Percentiles rank a stretch among this genome's conserved stretches.
phyloP scores from a whole-genome alignment of 2,113 vertebrate species.

The Pseudorhombus dupliciocellatus region DNA sequence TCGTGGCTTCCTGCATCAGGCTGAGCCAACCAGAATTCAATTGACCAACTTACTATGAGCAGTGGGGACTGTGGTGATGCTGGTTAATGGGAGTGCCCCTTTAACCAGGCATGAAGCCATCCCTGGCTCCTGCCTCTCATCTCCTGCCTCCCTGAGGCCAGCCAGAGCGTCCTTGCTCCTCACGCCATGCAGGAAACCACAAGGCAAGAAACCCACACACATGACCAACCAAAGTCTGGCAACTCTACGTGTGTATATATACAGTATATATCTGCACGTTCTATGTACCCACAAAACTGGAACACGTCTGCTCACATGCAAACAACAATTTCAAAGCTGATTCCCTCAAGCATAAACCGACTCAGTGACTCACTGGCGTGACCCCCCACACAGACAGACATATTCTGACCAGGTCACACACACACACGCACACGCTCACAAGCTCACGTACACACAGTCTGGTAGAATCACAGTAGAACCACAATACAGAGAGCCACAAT shows the following conservation, averaged over 20 bases:
- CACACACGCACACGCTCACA: conserved; percentile 11
- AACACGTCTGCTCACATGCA: background rate
- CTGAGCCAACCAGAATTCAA: background rate
- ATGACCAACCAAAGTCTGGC: background rate
- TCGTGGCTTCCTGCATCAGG: background rate
- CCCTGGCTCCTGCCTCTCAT: background rate
- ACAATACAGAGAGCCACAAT: conserved; percentile 33
- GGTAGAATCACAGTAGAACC: conserved; percentile 25
- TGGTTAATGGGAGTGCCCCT: background rate
- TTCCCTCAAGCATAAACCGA: conserved; percentile 3
- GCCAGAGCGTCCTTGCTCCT: conserved; percentile 17
- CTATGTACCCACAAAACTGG: background rate
- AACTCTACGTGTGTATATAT: background rate
- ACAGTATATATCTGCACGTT: background rate
- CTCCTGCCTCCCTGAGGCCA: conserved; percentile 7
- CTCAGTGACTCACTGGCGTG: background rate
- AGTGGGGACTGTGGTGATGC: background rate
- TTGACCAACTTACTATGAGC: background rate
- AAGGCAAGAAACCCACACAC: background rate
- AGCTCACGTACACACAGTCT: conserved; percentile 21
- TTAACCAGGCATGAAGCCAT: conserved; percentile 1
- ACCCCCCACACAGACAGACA: background rate
- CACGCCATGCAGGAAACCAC: conserved; percentile 11
- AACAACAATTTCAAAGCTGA: background rate
- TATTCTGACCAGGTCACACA: background rate